Evolutionary conservation across 2,113 vertebrate genomes (phyloP).

Genomic region (Atractosteus spatula): DNA sequence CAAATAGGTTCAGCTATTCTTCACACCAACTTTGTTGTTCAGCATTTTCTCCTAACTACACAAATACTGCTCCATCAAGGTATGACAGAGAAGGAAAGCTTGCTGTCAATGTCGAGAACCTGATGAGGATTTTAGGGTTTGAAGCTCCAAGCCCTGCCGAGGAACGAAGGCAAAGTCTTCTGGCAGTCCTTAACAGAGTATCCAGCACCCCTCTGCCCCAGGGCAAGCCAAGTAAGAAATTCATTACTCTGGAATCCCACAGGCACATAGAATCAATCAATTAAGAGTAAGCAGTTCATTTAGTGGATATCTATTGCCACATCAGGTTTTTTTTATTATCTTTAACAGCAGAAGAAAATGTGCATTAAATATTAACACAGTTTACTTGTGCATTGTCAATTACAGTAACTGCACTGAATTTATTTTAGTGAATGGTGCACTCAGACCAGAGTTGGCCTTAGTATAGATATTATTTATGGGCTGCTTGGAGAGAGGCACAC

Average conservation of each 20-base stretch:
- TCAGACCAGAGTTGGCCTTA: no score
- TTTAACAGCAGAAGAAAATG: not conserved
- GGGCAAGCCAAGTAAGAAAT: constrained; percentile 4
- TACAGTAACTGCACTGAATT: not conserved
- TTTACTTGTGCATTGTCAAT: not conserved
- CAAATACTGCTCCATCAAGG: constrained; percentile 1
- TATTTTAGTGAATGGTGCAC: no score
- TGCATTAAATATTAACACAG: not conserved
- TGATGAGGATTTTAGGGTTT: constrained; percentile 9
- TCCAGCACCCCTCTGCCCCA: not conserved
- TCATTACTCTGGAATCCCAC: not conserved
- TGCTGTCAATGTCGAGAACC: not conserved
- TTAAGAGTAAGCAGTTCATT: not conserved
- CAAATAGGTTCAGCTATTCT: no score
- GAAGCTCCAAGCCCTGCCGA: not conserved
- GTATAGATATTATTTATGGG: no score
- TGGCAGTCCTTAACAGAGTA: constrained; percentile 6
- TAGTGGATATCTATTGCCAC: not conserved
- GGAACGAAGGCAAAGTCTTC: not conserved
- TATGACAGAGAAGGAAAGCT: constrained; percentile 9
- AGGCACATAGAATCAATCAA: not conserved
- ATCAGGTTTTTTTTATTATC: not conserved
- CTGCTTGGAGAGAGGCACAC: no score
- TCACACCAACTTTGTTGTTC: not conserved
- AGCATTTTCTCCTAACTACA: not conserved